Percentiles rank a stretch among this genome's conserved stretches.
Evolutionary conservation across 2,113 vertebrate species (phyloP).

Genomic region (Hepsetus odoe): DNA sequence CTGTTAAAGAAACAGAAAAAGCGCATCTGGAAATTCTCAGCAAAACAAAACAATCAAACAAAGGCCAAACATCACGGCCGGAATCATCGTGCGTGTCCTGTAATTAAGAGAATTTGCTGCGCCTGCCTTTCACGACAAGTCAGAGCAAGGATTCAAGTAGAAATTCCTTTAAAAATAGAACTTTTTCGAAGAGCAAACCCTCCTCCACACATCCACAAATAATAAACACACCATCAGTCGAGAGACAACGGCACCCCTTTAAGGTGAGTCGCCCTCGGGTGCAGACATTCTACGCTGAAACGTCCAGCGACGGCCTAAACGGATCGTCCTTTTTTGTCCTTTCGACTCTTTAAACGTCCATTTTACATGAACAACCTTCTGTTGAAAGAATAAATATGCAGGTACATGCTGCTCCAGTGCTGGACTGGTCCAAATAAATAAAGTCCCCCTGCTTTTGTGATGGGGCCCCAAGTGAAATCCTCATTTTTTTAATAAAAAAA

Average conservation of each 20-base stretch:
- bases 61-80: conserved; percentile 56
- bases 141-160: conserved; percentile 64
- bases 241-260: no score
- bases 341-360: conserved; percentile 38
- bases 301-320: conserved; percentile 28
- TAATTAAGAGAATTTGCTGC: conserved; percentile 31
- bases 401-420: conserved; percentile 46
- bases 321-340: conserved; percentile 39
- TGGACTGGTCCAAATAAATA: conserved; percentile 50
- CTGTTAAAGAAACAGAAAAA: conserved; percentile 40
- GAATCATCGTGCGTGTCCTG: conserved; percentile 37
- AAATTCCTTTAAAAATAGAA: conserved; percentile 44
- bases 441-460: conserved; percentile 25
- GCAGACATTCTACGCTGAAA: conserved; percentile 42
- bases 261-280: conserved; percentile 15
- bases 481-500: background rate
- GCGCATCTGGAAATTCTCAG: conserved; percentile 61
- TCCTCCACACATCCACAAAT: conserved; percentile 31
- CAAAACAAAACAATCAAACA: conserved; percentile 48
- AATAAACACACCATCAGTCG: conserved; percentile 42
- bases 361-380: conserved; percentile 29
- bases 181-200: conserved; percentile 24
- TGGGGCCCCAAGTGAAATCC: background rate
- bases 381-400: conserved; percentile 59
- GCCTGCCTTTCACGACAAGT: conserved; percentile 39